phyloP scores from a whole-genome alignment of 2,113 vertebrate species.

The Anser brachyrhynchus region DNA sequence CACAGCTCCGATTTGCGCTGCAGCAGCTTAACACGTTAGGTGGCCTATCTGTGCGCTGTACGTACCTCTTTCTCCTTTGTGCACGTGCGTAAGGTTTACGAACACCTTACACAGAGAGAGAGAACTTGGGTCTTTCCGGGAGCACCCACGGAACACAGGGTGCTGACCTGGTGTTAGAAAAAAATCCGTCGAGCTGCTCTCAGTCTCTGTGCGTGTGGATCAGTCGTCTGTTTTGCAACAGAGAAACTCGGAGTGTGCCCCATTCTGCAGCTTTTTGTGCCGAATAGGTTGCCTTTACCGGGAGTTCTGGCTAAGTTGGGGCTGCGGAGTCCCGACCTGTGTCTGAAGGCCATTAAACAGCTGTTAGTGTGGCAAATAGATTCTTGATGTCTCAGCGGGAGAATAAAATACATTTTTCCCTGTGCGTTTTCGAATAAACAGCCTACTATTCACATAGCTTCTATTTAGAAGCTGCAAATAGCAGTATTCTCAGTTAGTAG shows the following conservation, averaged over 20 bases:
- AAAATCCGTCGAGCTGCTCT: neutral
- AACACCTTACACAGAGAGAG: neutral
- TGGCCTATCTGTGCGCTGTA: neutral
- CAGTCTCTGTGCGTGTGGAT: neutral
- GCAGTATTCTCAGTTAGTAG: constrained; percentile 58
- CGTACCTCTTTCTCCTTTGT: neutral
- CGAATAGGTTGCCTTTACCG: neutral
- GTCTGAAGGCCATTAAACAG: constrained; percentile 57
- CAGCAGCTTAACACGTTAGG: neutral
- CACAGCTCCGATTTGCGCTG: neutral
- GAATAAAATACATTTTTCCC: constrained; percentile 47
- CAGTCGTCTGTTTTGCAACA: neutral
- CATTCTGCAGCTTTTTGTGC: constrained; percentile 21
- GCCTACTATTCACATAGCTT: constrained; percentile 55
- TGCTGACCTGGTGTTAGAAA: neutral
- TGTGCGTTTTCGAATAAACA: constrained; percentile 35
- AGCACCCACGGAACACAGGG: neutral
- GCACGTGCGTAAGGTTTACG: neutral
- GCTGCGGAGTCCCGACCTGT: constrained; percentile 23
- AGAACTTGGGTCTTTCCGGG: neutral
- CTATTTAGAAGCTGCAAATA: constrained; percentile 60
- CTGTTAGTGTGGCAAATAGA: constrained; percentile 54
- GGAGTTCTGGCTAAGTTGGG: constrained; percentile 23
- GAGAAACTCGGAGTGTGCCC: neutral
- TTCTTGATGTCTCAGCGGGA: constrained; percentile 55